Evolutionary conservation across 2,797 vertebrate species (phyloP).

Genomic region (Siniperca undulata): DNA sequence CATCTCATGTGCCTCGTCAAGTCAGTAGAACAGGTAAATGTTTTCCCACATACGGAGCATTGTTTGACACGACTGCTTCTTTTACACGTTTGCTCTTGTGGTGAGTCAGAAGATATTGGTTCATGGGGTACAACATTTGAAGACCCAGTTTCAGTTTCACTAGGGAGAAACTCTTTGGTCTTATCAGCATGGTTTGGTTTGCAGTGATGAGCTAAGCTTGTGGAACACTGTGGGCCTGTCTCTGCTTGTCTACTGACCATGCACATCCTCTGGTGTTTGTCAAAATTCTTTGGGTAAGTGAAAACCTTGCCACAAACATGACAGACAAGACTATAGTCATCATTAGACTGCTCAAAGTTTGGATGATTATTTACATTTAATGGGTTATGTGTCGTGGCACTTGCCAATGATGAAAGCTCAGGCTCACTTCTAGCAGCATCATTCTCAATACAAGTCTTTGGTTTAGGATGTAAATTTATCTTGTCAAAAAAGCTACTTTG

Average conservation of each 20-base stretch:
- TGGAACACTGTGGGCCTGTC: conserved; percentile 2
- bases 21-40: conserved; percentile 33
- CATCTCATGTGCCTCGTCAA: conserved; percentile 47
- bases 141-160: conserved; percentile 13
- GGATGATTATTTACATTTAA: neutral
- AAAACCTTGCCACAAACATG: conserved; percentile 32
- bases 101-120: neutral
- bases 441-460: conserved; percentile 1
- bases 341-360: conserved; percentile 13
- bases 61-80: conserved; percentile 46
- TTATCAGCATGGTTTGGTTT: neutral
- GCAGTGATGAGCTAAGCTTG: neutral
- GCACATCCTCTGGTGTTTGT: conserved; percentile 55
- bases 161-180: neutral
- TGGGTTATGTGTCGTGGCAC: neutral
- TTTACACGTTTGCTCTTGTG: conserved; percentile 18
- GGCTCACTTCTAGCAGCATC: neutral
- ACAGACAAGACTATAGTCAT: conserved; percentile 30
- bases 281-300: conserved; percentile 34
- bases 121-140: conserved; percentile 5
- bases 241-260: conserved; percentile 3
- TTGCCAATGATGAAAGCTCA: neutral
- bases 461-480: conserved; percentile 14
- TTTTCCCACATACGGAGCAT: conserved; percentile 29
- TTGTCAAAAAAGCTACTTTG: conserved; percentile 24